Base-by-base conservation (phyloP, 2,888 invertebrate species). In the Synanthedon tipuliformis region DNA sequence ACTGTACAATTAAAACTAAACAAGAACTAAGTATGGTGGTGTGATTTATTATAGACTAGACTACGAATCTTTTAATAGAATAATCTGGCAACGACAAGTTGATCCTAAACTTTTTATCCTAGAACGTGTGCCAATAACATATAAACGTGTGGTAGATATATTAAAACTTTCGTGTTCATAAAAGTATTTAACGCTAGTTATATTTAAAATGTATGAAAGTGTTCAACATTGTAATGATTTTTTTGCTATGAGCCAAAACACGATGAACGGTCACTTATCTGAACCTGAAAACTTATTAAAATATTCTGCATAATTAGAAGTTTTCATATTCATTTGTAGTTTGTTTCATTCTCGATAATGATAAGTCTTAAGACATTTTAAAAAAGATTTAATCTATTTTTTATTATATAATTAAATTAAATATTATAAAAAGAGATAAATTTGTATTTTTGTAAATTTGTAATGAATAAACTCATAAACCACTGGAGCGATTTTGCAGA, bases 71-170 rank as follows among this genome's bases (percentile, higher is more conserved):
- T 56, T 63, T 59, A 57, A 65, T 60, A 66, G 61, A 63, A 63
- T 61, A 51, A 65, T 64, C 61, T 63, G 61, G 60, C 66, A 75
- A 77, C 65, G 61, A 71, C 64, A 68, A 71, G 63, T 69, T 72
- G 65, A 75, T 65, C 66, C 70, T 78, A 78, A 68, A 66, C 66
- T 34, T 34, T 34, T 68, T 81, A 79, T 67, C 68, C 74, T 66
- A 73, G 75, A 72, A 49, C 13, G 18, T 71, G 85, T 85, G 85
- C 85, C 75, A 82, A 78, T 81, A 73, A 81, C 76, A 70, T 49
- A 18, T 13, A 49, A 49, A 18, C 18, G 23, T 18, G 49, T 49
- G 12, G 49, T 13, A 16, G 49, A 49, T 49, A 72, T 27, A 27
- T 71, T 70, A 69, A 61, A 16, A 49, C 18, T 18, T 49, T 27